Evolutionary conservation across 2,797 vertebrate species (phyloP).

Genomic region (Phoeniculus purpureus): DNA sequence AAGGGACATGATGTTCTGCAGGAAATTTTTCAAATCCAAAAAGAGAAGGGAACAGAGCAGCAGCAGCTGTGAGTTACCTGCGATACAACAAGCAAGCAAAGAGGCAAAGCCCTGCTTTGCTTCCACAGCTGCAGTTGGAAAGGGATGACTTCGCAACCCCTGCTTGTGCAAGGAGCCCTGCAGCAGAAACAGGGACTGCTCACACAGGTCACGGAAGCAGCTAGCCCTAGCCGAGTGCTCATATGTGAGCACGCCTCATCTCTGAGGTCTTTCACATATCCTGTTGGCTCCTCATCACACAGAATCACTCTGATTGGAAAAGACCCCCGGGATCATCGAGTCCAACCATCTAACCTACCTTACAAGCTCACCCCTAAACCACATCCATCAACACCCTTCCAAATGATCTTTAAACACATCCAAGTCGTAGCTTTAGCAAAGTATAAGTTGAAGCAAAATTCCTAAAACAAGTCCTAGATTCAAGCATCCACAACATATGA

Average conservation of each 20-base stretch:
- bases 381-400: no score
- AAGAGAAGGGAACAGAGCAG: fast-evolving
- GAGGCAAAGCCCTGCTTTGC: not conserved
- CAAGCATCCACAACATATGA: not conserved
- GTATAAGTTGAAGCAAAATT: not conserved
- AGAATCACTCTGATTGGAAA: no score
- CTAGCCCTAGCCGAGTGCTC: not conserved
- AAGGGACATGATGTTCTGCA: not conserved
- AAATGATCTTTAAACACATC: no score
- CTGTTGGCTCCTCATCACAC: not conserved
- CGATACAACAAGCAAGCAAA: not conserved
- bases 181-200: not conserved
- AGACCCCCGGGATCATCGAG: no score
- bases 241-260: fast-evolving
- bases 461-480: not conserved
- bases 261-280: not conserved
- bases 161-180: not conserved
- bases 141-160: not conserved
- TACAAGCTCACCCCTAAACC: no score
- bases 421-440: not conserved
- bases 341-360: no score
- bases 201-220: not conserved
- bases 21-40: not conserved
- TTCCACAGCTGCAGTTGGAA: not conserved
- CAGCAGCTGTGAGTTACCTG: not conserved